These are phyloP conservation scores for Catostylus mosaicus DNA, from an alignment of 30 jellyfish, hydroid and myxozoan genomes.

Conservation along the genomic window DNA sequence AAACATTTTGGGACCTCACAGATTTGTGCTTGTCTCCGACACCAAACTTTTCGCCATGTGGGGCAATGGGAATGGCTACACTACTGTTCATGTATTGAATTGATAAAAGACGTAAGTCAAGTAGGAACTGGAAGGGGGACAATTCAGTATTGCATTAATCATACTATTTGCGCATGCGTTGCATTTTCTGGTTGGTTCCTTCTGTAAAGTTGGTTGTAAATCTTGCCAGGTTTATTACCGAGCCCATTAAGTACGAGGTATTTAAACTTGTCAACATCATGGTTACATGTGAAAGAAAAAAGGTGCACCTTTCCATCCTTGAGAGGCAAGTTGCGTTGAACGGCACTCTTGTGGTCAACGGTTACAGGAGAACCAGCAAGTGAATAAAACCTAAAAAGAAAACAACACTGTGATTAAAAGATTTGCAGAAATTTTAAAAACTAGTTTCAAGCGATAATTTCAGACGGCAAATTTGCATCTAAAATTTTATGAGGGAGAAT, in stretches of 20 bases:
- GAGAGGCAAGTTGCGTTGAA: constrained; percentile 2
- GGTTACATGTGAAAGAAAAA: not conserved
- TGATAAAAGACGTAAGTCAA: too few relatives aligned
- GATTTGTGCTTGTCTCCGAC: too few relatives aligned
- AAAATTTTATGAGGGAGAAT: not conserved
- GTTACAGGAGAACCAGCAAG: constrained; percentile 64
- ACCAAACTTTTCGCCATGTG: too few relatives aligned
- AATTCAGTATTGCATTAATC: not conserved
- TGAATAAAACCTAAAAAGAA: constrained; percentile 19
- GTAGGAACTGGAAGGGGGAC: too few relatives aligned
- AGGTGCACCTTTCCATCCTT: constrained; percentile 7
- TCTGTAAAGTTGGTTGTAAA: not conserved
- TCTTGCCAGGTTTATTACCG: not conserved
- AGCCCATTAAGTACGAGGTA: not conserved
- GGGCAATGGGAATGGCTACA: too few relatives aligned
- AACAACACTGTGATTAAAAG: not conserved
- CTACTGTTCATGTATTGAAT: too few relatives aligned
- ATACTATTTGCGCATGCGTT: not conserved
- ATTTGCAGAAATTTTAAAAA: not conserved
- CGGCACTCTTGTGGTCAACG: not conserved
- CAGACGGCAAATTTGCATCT: not conserved
- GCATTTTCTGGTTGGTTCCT: not conserved
- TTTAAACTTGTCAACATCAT: not conserved
- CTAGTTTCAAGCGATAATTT: not conserved
- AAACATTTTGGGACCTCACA: not conserved